Base-by-base conservation (phyloP, 2,797 vertebrate genomes). In the Cottoperca gobio region DNA sequence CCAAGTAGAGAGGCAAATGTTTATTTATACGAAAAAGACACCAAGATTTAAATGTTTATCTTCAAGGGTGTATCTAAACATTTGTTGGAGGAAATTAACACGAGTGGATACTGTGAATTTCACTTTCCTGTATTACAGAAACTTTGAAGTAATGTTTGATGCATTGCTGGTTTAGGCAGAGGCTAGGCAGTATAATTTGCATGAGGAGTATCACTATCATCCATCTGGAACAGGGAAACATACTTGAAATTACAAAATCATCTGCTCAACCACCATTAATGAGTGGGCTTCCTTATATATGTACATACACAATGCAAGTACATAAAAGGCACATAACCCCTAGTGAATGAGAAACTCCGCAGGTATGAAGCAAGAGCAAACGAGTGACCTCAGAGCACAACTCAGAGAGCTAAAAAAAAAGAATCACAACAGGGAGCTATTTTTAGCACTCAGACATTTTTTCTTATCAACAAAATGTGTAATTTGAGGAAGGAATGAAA, bases 321-420 rank as follows among this genome's bases (percentile, higher is more conserved):
- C 3, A n/a, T 5, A 28, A 60, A 40, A 43, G 6, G 31, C 3
- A 42, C 35, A 48, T 9, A 8, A 33, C 0, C 4, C 4, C 8
- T 0, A 10, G 23, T 5, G 1, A 52, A 40, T 66, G 31, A 80
- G 54, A 83, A 82, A 74, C 77, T 81, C 68, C 69, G 33, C 33
- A 26, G 28, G 45, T 5, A 28, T 86, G 73, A 89, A 52, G 77
- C 76, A 84, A 89, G 28, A 79, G 8, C 60, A 73, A 79, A 81
- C 21, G 60, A 12, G n/a, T 5, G 6, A 31, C 7, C 5, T 33
- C 6, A 50, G 1, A 31, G 42, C 8, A 23, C 3, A 40, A 26
- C 46, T 21, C 33, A 12, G 0, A 0, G 12, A 60, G 73, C 78
- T 90, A 87, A 91, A 88, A 91, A 91, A 83, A 93, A n/a, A n/a